A percentile compares a stretch with the other conserved stretches of the same genome.
phyloP scores from a whole-genome alignment of 2,888 invertebrate species.

The Trichogramma dendrolimi region DNA sequence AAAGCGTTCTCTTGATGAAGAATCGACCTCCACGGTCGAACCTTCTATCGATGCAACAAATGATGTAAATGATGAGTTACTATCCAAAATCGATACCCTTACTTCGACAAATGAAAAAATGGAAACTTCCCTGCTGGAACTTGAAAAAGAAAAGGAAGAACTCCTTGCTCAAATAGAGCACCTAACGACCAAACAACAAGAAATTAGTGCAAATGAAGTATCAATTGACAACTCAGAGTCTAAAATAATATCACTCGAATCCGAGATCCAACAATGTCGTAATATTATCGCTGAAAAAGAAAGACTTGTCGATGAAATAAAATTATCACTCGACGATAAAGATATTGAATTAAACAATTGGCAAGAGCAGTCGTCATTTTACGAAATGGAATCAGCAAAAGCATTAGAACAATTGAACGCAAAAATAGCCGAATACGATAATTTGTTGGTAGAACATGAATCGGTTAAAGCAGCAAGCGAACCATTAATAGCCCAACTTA shows the following conservation, averaged over 20 bases:
- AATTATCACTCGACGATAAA: conserved; percentile 55
- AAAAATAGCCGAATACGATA: no score
- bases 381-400: no score
- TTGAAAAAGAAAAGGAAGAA: conserved; percentile 29
- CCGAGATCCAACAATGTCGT: conserved; percentile 51
- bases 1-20: conserved; percentile 33
- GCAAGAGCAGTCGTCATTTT: no score
- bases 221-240: conserved; percentile 57
- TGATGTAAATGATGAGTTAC: conserved; percentile 37
- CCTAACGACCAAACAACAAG: conserved; percentile 24
- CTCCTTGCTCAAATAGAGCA: conserved; percentile 10
- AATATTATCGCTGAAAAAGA: conserved; percentile 63
- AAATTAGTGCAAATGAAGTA: conserved; percentile 36
- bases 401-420: no score
- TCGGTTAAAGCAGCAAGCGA: no score
- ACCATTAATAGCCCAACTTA: no score
- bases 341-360: conserved; percentile 25
- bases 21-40: conserved; percentile 38
- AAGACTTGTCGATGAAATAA: conserved; percentile 56
- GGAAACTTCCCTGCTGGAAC: conserved; percentile 22
- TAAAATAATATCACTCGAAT: conserved; percentile 57
- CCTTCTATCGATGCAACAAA: no score
- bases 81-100: conserved; percentile 36
- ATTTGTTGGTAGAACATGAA: no score
- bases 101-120: conserved; percentile 26